Evolutionary conservation across 2,797 vertebrate genomes (phyloP).

Genomic region (Spinus pinus): DNA sequence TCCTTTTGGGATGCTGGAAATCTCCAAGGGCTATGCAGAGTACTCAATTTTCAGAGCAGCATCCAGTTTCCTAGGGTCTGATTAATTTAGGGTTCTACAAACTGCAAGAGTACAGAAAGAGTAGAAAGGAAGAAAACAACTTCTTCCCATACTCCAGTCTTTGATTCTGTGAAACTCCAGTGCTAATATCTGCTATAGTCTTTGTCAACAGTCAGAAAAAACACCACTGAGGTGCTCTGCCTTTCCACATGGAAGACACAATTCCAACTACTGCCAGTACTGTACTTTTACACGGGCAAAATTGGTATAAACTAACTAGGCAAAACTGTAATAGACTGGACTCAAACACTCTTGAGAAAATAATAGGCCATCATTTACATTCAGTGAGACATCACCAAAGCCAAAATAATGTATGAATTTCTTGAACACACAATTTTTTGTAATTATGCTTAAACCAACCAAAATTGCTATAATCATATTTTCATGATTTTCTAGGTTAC

Average conservation of each 20-base stretch:
- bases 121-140: neutral
- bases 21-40: neutral
- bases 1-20: neutral
- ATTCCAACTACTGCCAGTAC: neutral
- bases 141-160: neutral
- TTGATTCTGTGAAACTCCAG: neutral
- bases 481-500: fast-evolving
- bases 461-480: neutral
- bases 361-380: neutral
- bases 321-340: neutral
- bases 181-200: neutral
- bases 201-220: neutral
- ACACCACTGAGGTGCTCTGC: neutral
- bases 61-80: neutral
- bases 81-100: neutral
- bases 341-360: neutral
- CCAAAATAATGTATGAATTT: neutral
- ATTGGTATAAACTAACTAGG: neutral
- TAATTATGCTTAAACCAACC: neutral
- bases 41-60: neutral
- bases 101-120: neutral
- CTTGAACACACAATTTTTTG: fast-evolving
- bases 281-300: neutral
- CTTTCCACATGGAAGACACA: neutral
- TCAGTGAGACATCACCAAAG: neutral